Evolutionary conservation across 2,113 vertebrate genomes (phyloP).

Genomic region (Oenanthe oenanthe): DNA sequence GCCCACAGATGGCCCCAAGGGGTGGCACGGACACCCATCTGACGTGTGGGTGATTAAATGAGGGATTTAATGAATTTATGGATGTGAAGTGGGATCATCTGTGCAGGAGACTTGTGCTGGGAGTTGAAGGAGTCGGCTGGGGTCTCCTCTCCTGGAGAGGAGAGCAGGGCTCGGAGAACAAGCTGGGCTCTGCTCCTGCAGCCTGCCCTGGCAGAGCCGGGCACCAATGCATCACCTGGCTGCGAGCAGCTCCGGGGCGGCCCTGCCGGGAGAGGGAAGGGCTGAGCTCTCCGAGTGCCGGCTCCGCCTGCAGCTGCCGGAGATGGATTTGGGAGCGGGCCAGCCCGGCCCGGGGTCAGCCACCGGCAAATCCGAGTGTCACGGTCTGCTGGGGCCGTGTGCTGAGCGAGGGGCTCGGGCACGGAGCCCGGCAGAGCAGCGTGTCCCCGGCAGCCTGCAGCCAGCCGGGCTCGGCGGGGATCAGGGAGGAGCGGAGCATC

Average conservation of each 20-base stretch:
- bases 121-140: not conserved
- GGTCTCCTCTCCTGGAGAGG: not conserved
- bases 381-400: not conserved
- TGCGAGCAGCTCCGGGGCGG: not conserved
- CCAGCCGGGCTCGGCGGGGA: not conserved
- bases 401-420: not conserved
- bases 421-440: accelerated
- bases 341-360: not conserved
- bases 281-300: not conserved
- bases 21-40: accelerated
- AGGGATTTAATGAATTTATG: not conserved
- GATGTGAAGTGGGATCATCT: not conserved
- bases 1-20: not conserved
- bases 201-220: not conserved
- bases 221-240: not conserved
- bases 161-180: not conserved
- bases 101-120: not conserved
- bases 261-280: not conserved
- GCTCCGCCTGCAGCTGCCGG: accelerated
- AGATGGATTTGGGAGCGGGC: not conserved
- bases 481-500: accelerated
- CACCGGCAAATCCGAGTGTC: not conserved
- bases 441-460: not conserved
- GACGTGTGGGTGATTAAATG: not conserved
- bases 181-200: not conserved